These are phyloP conservation scores for Etheostoma nigrum DNA, from an alignment of 2,797 vertebrate genomes.

Conservation along the genomic window DNA sequence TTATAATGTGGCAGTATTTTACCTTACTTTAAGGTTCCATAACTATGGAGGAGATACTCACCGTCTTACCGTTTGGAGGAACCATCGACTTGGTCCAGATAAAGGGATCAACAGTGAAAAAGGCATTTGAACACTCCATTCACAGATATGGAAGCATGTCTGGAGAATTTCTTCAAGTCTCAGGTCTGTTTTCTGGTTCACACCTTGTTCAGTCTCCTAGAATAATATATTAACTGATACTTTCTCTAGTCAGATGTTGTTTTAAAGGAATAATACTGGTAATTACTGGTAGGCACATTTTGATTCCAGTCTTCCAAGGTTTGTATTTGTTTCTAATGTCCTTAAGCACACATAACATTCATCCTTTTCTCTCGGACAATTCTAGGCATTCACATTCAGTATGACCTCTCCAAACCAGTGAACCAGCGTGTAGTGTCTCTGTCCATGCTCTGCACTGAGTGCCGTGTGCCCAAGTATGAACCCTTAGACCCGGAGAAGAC, in stretches of 20 bases:
- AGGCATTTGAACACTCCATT: constrained; percentile 91
- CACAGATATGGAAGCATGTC: constrained; percentile 84
- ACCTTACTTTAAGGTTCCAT: constrained; percentile 83
- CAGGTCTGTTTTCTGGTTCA: constrained; percentile 41
- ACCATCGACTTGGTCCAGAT: constrained; percentile 89
- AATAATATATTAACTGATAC: neutral
- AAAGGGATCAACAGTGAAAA: constrained; percentile 90
- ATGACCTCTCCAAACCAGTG: constrained; percentile 54
- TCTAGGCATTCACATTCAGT: constrained; percentile 60
- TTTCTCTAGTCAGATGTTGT: neutral
- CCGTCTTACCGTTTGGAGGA: constrained; percentile 90
- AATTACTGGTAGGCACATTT: neutral
- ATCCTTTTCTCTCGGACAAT: neutral
- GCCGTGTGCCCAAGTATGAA: constrained; percentile 88
- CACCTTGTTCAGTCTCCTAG: neutral
- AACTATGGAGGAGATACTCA: constrained; percentile 89
- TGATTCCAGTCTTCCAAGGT: too few relatives aligned
- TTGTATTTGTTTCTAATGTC: neutral
- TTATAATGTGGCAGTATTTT: neutral
- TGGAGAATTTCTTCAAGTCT: constrained; percentile 90
- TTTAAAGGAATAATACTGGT: neutral
- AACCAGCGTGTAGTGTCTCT: constrained; percentile 57
- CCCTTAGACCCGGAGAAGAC: constrained; percentile 80
- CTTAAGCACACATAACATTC: neutral
- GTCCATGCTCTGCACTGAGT: constrained; percentile 69